Base-by-base conservation (phyloP, 2,888 invertebrate species). In the Heteromurus nitidus region DNA sequence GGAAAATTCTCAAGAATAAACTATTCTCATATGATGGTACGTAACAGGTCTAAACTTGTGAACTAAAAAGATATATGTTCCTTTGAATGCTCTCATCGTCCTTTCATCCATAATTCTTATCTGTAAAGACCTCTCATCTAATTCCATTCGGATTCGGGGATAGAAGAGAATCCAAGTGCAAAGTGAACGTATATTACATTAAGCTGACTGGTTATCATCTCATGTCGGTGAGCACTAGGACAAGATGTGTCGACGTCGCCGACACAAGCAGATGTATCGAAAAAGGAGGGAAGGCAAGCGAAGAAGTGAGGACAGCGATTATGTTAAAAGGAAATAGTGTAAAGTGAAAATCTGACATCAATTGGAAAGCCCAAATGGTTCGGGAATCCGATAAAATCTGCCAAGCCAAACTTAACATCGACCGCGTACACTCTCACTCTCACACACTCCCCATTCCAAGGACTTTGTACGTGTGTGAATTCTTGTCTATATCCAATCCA, bases 281-380 rank as follows among this genome's bases (percentile, higher is more conserved):
- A n/a, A n/a, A n/a, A 36, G 36, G 36, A 36, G 36, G n/a, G 36
- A 36, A 36, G 36, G 13, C 36, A 50, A 50, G 50, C 9, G 20
- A 50, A 20, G 20, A 50, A 50, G 44, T 13, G 44, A 9, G 50
- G 20, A 20, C 20, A 20, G 20, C 55, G 55, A 55, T 55, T 22
- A 55, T 55, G 55, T 26, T 55, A 55, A 55, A 55, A 55, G 55
- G 55, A 55, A 55, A 26, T 26, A 55, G 26, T 55, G 26, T 16
- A 55, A 55, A 55, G 55, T 55, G 55, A 55, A 55, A 55, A 55
- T 55, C 55, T 55, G 55, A 55, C 55, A 55, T 55, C 55, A 55
- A 55, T 55, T 55, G 55, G 55, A 55, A 55, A 26, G 26, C 55
- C 55, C 55, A 55, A 55, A 55, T 55, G 55, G 55, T 11, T 55